Percentiles rank a stretch among this genome's conserved stretches.
These are phyloP conservation scores for Nanger granti DNA, from an alignment of 2,113 vertebrate genomes.

Conservation along the genomic window DNA sequence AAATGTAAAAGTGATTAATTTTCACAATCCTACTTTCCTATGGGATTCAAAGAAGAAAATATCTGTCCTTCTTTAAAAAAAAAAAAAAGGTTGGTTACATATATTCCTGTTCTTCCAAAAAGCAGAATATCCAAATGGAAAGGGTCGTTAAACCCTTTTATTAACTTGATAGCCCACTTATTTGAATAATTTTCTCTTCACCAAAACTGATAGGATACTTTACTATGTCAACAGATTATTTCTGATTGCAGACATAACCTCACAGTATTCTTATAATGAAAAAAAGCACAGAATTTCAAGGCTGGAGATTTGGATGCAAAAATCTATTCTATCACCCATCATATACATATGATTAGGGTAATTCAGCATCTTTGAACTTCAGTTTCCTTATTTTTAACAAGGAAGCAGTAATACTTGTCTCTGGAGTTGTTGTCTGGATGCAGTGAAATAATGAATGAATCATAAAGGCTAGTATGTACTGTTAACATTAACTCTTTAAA, in stretches of 20 bases:
- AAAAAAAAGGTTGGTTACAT: not conserved
- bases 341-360: not conserved
- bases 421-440: not conserved
- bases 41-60: not conserved
- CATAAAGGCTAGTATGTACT: not conserved
- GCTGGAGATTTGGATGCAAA: not conserved
- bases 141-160: not conserved
- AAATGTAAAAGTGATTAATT: not conserved
- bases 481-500: not conserved
- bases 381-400: constrained; percentile 22
- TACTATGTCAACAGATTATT: not conserved
- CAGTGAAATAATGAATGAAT: not conserved
- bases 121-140: not conserved
- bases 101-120: not conserved
- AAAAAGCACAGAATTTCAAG: not conserved
- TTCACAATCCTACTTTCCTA: not conserved
- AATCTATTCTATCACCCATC: not conserved
- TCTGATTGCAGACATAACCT: not conserved
- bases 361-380: not conserved
- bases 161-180: not conserved
- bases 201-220: not conserved
- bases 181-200: constrained; percentile 9
- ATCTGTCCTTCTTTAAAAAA: not conserved
- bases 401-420: not conserved
- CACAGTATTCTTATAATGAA: not conserved